Conservation (phyloP, 2,888 invertebrate genomes). For the Leptopterna dolabrata region DNA sequence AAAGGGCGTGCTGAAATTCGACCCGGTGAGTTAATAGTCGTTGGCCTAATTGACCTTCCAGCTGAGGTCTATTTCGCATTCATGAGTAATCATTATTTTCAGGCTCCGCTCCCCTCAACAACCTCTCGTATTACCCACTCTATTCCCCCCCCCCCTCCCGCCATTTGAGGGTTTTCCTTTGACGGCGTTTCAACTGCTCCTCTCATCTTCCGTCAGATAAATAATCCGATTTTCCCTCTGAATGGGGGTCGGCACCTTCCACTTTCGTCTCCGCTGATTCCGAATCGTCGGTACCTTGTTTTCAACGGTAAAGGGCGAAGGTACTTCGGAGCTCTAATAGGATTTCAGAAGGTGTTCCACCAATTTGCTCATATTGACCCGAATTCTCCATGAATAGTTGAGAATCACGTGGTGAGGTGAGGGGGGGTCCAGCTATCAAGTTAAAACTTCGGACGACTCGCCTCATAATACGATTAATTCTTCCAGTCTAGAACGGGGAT, state of each 20-base stretch:
- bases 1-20: not conserved
- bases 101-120: not conserved
- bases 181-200: not conserved
- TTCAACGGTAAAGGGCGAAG: not conserved
- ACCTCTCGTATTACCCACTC: not conserved
- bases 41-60: too few relatives aligned
- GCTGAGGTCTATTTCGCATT: too few relatives aligned
- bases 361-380: not conserved
- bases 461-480: not conserved
- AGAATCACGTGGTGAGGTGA: not conserved
- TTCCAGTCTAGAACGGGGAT: not conserved
- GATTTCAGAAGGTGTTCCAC: not conserved
- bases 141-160: not conserved
- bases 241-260: too few relatives aligned
- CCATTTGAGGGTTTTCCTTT: not conserved
- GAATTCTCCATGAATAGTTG: not conserved
- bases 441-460: not conserved
- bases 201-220: not conserved
- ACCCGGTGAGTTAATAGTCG: too few relatives aligned
- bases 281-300: not conserved
- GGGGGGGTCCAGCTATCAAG: not conserved
- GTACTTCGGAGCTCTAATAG: not conserved
- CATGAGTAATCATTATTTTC: not conserved
- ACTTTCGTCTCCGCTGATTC: not conserved
- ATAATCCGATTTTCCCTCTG: not conserved